Base-by-base conservation (phyloP, 2,797 vertebrate species). In the Molossus molossus region DNA sequence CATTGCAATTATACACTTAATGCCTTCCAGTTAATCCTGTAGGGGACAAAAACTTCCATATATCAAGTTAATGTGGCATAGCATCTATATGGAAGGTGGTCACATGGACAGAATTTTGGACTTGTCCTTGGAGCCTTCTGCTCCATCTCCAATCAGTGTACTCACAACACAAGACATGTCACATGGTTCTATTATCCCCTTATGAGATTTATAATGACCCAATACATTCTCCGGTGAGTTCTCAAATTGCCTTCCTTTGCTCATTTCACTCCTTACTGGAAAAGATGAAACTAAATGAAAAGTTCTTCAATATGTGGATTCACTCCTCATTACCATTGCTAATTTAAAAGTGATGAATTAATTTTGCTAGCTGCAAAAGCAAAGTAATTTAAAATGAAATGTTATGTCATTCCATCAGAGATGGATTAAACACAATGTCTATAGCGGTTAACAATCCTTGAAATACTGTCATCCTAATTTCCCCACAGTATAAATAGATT, bases 221-320 rank as follows among this genome's bases (percentile, higher is more conserved):
- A n/a, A 11, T 33, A 58, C 9, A 10, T 85, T 70, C 75, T 77
- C n/a, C 1, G 58, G 60, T 33, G 67, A 65, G n/a, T 45, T 81
- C 75, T 76, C 75, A 91, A 87, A 89, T 15, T 57, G 37, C 27
- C 18, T 86, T 20, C 45, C 50, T 92, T 77, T 53, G 27, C 25
- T 86, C 60, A 82, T 65, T 92, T 86, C 37, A 65, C 48, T 45
- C 76, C 45, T 93, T 94, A 55, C 0, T 27, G 37, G 57, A 37
- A 94, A 95, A 94, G 65, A 85, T 15, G 27, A 93, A 80, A 73
- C 83, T 86, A 69, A 93, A 73, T 76, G 37, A 80, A 58, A 85
- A 96, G 89, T 82, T 67, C 21, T 55, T 92, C n/a, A 77, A 23
- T 69, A 40, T 53, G 53, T 50, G 45, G 29, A 81, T 86, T 83